Conservation (phyloP, 2,888 invertebrate species). For the Dorcus hopei region DNA sequence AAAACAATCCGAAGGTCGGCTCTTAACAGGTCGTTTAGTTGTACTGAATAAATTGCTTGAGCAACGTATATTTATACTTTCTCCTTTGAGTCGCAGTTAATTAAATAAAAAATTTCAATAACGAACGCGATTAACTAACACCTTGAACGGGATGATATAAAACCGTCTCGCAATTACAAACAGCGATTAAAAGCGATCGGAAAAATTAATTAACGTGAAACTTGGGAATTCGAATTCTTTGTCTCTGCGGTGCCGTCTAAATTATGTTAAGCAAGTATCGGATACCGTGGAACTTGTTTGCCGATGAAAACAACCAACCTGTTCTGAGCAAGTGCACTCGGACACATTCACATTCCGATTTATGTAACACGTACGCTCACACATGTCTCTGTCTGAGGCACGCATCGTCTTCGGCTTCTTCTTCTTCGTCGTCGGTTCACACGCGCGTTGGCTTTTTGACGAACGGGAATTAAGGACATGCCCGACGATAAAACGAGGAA, state of each 20-base stretch:
- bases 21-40: no score
- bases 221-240: constrained; percentile 17
- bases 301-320: constrained; percentile 27
- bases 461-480: background rate
- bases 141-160: no score
- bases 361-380: constrained; percentile 19
- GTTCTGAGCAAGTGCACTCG: constrained; percentile 30
- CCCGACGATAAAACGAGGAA: background rate
- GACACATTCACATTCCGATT: constrained; percentile 27
- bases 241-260: constrained; percentile 23
- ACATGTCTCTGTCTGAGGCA: background rate
- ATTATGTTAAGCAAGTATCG: constrained; percentile 26
- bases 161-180: no score
- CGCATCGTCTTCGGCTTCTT: background rate
- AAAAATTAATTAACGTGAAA: constrained; percentile 19
- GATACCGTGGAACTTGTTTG: constrained; percentile 25
- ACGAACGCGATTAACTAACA: no score
- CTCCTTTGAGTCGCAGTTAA: no score
- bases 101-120: no score
- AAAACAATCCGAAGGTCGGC: no score
- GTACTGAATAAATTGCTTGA: no score
- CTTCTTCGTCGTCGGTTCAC: background rate
- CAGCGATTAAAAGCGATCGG: constrained; percentile 14
- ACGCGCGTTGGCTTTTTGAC: background rate
- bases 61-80: no score